These are phyloP conservation scores for Psammodynastes pulverulentus DNA, from an alignment of 2,113 vertebrate genomes.

Conservation along the genomic window DNA sequence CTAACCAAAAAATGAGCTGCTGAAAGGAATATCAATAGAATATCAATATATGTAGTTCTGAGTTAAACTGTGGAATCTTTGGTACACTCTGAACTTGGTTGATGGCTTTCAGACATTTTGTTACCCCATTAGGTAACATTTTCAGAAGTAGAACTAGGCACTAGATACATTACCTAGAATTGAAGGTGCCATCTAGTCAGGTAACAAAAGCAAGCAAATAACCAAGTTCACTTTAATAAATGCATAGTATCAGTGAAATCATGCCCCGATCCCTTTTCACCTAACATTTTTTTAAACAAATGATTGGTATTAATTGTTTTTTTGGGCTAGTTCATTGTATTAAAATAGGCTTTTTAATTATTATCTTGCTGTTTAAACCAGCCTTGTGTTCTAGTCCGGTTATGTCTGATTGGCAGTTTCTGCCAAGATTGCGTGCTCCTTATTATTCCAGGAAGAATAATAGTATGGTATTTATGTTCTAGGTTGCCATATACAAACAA, in stretches of 20 bases:
- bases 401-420: conserved; percentile 36
- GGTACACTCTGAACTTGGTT: no score
- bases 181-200: no score
- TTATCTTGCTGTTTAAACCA: conserved; percentile 22
- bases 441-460: conserved; percentile 41
- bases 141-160: no score
- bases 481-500: conserved; percentile 40
- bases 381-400: not conserved
- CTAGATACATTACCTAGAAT: no score
- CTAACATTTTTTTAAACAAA: not conserved
- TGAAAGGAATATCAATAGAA: not conserved
- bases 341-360: not conserved
- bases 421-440: not conserved
- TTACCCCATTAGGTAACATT: no score
- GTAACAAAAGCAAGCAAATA: no score
- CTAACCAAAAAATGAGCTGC: not conserved
- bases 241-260: not conserved
- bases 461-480: conserved; percentile 38
- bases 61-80: no score
- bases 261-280: not conserved
- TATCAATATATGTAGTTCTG: no score
- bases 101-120: no score
- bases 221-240: not conserved
- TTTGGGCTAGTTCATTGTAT: conserved; percentile 3
- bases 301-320: conserved; percentile 22